Conservation (phyloP, 2,888 invertebrate genomes). For the Dryomyza anilis region DNA sequence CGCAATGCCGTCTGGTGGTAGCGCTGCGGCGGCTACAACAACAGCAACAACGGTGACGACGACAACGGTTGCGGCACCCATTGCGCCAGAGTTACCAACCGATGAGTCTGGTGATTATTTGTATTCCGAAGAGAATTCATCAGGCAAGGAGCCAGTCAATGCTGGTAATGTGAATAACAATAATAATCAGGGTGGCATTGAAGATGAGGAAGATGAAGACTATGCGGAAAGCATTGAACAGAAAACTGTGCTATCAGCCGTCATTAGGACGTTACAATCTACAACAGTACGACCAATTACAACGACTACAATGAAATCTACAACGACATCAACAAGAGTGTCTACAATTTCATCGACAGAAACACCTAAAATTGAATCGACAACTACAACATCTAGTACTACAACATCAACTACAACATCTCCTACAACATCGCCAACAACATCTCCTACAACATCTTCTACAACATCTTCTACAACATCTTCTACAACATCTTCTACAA, state of each 20-base stretch:
- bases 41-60: neutral
- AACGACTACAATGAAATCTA: neutral
- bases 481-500: conserved; percentile 2
- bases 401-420: neutral
- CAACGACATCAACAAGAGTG: neutral
- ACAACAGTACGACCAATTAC: neutral
- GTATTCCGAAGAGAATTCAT: neutral
- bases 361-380: neutral
- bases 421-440: neutral
- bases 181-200: neutral
- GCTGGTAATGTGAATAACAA: too few relatives aligned
- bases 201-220: neutral
- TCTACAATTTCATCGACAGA: neutral
- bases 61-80: neutral
- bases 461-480: conserved; percentile 8
- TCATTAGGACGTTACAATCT: neutral
- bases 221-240: neutral
- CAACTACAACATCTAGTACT: neutral
- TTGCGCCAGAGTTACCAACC: neutral
- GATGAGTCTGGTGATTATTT: too few relatives aligned
- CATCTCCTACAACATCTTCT: neutral
- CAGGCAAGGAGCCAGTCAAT: too few relatives aligned
- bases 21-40: neutral
- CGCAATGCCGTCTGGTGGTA: neutral
- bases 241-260: neutral